Percentiles rank a stretch among this genome's conserved stretches.
These are phyloP conservation scores for Pilophorus perplexus DNA, from an alignment of 2,888 invertebrate species.

Conservation along the genomic window DNA sequence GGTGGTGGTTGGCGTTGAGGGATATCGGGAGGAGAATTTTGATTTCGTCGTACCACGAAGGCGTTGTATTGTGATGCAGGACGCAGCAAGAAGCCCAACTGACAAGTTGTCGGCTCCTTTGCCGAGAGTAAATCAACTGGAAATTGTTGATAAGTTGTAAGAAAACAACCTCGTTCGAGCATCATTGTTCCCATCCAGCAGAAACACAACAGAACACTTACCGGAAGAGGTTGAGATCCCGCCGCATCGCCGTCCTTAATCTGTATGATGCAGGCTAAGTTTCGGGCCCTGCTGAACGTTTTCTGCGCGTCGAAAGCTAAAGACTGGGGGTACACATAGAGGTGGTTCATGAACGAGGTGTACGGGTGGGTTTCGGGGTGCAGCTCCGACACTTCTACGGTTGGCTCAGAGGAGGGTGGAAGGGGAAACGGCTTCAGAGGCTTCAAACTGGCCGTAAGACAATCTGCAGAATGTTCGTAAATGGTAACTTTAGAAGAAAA, in stretches of 20 bases:
- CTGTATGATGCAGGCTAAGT: slow-evolving; percentile 88
- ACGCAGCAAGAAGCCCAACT: slow-evolving; percentile 67
- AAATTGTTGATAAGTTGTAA: slow-evolving; percentile 45
- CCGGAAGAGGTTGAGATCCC: slow-evolving; percentile 69
- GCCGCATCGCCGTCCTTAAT: slow-evolving; percentile 78
- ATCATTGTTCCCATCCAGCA: not conserved
- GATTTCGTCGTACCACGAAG: slow-evolving; percentile 90
- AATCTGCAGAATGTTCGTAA: slow-evolving; percentile 60
- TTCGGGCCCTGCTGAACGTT: slow-evolving; percentile 85
- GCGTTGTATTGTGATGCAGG: slow-evolving; percentile 83
- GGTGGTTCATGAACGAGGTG: slow-evolving; percentile 80
- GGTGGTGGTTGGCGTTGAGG: slow-evolving; percentile 79
- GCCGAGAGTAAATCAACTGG: slow-evolving; percentile 68
- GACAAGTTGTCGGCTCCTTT: slow-evolving; percentile 57
- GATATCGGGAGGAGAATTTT: slow-evolving; percentile 87
- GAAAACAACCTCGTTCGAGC: not conserved
- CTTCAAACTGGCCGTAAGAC: slow-evolving; percentile 76
- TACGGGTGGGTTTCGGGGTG: slow-evolving; percentile 74
- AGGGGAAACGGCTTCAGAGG: slow-evolving; percentile 82
- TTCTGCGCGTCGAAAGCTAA: slow-evolving; percentile 90
- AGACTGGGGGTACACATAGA: slow-evolving; percentile 86
- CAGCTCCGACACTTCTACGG: slow-evolving; percentile 83
- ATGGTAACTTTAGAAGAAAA: no score
- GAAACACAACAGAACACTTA: slow-evolving; percentile 53
- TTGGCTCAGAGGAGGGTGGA: slow-evolving; percentile 71